Percentiles rank a stretch among this genome's conserved stretches.
These are phyloP conservation scores for Dimorphilus gyrociliatus DNA, from an alignment of 2,888 invertebrate species.

Conservation along the genomic window DNA sequence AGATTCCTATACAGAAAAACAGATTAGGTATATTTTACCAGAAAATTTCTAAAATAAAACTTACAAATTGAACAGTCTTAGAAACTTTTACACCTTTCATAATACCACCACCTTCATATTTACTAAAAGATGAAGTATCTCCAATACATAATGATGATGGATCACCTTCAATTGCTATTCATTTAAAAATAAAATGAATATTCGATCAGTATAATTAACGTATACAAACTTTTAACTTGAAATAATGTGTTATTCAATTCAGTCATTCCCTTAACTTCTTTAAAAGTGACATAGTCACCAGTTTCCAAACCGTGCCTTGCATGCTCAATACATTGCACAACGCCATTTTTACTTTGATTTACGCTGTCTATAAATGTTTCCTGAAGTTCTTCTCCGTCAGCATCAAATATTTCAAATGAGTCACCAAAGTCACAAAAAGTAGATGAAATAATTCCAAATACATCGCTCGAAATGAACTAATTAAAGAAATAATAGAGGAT, in stretches of 20 bases:
- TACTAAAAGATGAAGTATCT: too few species aligned
- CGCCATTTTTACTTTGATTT: too few species aligned
- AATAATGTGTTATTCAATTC: constrained; percentile 22
- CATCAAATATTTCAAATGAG: constrained; percentile 30
- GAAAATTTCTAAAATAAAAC: too few species aligned
- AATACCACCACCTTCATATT: constrained; percentile 28
- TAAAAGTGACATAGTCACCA: constrained; percentile 31
- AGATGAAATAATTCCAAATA: constrained; percentile 30
- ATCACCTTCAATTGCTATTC: not conserved
- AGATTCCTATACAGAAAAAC: constrained; percentile 16
- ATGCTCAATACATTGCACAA: constrained; percentile 28
- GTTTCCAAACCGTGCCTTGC: constrained; percentile 29
- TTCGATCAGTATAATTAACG: not conserved
- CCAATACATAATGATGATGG: too few species aligned
- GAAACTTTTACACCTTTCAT: constrained; percentile 28
- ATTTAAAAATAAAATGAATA: not conserved
- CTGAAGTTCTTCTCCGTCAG: constrained; percentile 32
- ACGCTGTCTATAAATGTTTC: constrained; percentile 30
- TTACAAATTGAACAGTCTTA: constrained; percentile 21
- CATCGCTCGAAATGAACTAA: constrained; percentile 33
- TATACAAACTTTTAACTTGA: constrained; percentile 22
- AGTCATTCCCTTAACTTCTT: constrained; percentile 31
- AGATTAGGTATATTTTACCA: not conserved
- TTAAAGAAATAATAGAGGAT: constrained; percentile 6
- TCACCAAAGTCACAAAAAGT: constrained; percentile 37